These are phyloP conservation scores for Diachrysia chrysitis DNA, from an alignment of 2,888 invertebrate species.

Conservation along the genomic window DNA sequence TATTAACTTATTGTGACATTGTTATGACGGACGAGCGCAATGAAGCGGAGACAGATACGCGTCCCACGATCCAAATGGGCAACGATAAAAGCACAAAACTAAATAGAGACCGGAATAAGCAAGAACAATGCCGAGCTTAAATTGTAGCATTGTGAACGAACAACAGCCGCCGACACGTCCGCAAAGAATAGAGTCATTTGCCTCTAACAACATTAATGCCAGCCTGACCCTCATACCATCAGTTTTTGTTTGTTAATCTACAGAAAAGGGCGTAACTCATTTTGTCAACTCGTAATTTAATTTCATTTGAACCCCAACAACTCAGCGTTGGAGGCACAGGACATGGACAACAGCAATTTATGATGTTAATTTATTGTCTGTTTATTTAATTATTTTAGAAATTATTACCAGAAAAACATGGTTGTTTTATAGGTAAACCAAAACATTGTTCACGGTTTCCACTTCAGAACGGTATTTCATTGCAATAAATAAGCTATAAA, in stretches of 20 bases:
- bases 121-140: conserved; percentile 84
- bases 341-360: conserved; percentile 78
- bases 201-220: conserved; percentile 86
- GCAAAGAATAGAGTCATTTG: conserved; percentile 88
- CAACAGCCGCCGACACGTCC: conserved; percentile 74
- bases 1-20: conserved; percentile 55
- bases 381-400: conserved; percentile 70
- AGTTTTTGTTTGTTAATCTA: conserved; percentile 89
- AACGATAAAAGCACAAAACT: conserved; percentile 84
- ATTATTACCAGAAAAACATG: conserved; percentile 63
- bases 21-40: conserved; percentile 55
- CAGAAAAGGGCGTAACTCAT: conserved; percentile 89
- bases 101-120: conserved; percentile 80
- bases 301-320: conserved; percentile 83
- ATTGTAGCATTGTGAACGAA: conserved; percentile 83
- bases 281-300: conserved; percentile 89
- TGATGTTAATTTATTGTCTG: conserved; percentile 80
- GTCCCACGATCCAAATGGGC: conserved; percentile 73
- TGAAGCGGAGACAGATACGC: conserved; percentile 66
- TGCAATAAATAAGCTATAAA: conserved; percentile 67
- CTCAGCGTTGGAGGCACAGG: conserved; percentile 72
- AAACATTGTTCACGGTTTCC: conserved; percentile 36
- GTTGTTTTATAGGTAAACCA: conserved; percentile 35
- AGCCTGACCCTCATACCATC: conserved; percentile 86
- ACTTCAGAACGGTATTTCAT: conserved; percentile 27